phyloP scores from a whole-genome alignment of 2,797 vertebrate species.

The Halcyon badia region DNA sequence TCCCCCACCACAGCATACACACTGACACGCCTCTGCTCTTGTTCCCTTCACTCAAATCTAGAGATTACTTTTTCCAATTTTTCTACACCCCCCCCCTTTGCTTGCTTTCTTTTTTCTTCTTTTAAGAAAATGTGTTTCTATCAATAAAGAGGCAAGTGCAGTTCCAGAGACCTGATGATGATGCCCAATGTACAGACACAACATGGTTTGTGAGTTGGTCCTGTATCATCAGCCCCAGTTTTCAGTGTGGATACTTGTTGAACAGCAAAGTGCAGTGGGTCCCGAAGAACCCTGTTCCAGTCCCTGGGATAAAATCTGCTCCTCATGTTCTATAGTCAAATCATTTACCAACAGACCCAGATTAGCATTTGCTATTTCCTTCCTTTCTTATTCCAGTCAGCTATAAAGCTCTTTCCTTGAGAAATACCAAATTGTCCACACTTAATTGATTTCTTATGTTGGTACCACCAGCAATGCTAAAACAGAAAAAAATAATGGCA shows the following conservation, averaged over 20 bases:
- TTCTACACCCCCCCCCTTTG: too few species aligned
- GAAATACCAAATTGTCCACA: constrained; percentile 45
- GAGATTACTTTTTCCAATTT: neutral
- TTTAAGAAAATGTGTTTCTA: neutral
- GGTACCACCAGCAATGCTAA: neutral
- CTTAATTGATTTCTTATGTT: constrained; percentile 53
- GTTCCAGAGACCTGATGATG: neutral
- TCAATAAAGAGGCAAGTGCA: neutral
- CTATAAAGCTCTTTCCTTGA: constrained; percentile 13
- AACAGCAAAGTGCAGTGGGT: neutral
- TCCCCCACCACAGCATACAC: neutral
- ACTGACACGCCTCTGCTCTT: neutral
- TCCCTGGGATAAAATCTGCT: neutral
- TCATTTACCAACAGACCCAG: neutral
- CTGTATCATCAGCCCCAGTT: neutral
- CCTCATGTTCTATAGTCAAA: neutral
- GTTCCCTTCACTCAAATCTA: neutral
- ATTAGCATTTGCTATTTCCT: constrained; percentile 42
- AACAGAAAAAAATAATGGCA: neutral
- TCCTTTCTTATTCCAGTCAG: constrained; percentile 42
- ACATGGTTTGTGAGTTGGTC: neutral
- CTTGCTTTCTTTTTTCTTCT: neutral
- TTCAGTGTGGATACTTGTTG: neutral
- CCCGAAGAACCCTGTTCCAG: neutral
- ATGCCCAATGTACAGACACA: neutral